Conservation (phyloP, 2,888 invertebrate genomes). For the Lasius fuliginosus region DNA sequence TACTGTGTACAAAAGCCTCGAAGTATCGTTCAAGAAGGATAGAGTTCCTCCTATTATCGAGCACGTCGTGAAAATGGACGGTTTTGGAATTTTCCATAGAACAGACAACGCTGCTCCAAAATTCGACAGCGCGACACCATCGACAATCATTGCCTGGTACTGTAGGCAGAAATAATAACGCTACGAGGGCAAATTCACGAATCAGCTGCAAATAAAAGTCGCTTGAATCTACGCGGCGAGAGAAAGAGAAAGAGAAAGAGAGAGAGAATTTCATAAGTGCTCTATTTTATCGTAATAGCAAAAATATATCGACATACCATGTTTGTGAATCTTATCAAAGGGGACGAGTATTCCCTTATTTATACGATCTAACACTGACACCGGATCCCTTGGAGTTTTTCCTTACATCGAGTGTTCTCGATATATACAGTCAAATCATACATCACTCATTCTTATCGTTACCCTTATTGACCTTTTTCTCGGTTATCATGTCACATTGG, state of each 20-base stretch:
- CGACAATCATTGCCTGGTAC: background rate
- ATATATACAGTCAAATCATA: conserved; percentile 26
- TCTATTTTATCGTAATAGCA: background rate
- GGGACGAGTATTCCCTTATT: background rate
- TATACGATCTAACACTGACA: conserved; percentile 27
- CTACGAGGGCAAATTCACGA: background rate
- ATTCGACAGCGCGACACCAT: conserved; percentile 36
- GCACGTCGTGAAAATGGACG: conserved; percentile 49
- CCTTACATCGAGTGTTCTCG: background rate
- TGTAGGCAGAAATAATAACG: background rate
- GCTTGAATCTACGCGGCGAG: background rate
- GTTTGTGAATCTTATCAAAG: background rate
- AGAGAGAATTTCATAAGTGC: background rate
- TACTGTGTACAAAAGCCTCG: conserved; percentile 21
- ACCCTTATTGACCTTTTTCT: conserved; percentile 18
- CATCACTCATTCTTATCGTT: conserved; percentile 41
- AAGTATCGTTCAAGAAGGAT: conserved; percentile 30
- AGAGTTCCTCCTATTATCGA: background rate
- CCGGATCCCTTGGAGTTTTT: background rate
- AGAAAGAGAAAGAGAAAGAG: too few species aligned
- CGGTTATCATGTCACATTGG: conserved; percentile 35
- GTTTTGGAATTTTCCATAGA: conserved; percentile 46
- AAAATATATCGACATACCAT: conserved; percentile 22
- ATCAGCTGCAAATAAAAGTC: conserved; percentile 1
- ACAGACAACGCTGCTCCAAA: conserved; percentile 62